phyloP scores from a whole-genome alignment of 2,797 vertebrate genomes.

The Parambassis ranga region DNA sequence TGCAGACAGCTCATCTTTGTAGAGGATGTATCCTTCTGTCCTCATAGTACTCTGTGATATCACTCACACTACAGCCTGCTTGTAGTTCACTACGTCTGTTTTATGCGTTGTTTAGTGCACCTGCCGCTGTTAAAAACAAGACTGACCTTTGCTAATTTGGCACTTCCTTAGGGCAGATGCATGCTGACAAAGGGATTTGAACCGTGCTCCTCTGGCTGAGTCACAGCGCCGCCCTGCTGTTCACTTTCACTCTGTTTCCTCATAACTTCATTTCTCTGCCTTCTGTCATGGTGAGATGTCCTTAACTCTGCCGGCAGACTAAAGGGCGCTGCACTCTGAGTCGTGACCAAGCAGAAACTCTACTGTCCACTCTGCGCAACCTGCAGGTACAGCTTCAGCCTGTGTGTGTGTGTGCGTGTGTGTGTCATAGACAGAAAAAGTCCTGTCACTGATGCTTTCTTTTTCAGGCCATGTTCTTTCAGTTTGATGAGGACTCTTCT shows the following conservation, averaged over 20 bases:
- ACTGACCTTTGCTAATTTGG: neutral
- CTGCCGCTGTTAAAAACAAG: neutral
- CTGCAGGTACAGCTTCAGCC: slow-evolving; percentile 71
- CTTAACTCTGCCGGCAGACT: slow-evolving; percentile 72
- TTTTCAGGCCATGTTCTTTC: slow-evolving; percentile 72
- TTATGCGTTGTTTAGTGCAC: neutral
- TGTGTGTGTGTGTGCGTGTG: neutral
- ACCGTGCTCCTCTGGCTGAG: neutral
- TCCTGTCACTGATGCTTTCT: neutral
- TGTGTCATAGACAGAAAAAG: neutral
- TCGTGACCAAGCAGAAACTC: slow-evolving; percentile 69
- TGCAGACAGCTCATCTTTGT: slow-evolving; percentile 81
- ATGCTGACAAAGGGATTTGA: slow-evolving; percentile 4
- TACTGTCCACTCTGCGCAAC: slow-evolving; percentile 68
- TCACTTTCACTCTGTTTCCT: slow-evolving; percentile 1
- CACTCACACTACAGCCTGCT: neutral
- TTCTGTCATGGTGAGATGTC: slow-evolving; percentile 25
- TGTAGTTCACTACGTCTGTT: neutral
- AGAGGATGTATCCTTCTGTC: slow-evolving; percentile 79
- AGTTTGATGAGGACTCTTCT: slow-evolving; percentile 79
- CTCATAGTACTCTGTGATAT: neutral
- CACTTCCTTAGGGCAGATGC: neutral
- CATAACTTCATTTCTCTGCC: slow-evolving; percentile 5
- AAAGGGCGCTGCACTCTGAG: slow-evolving; percentile 70
- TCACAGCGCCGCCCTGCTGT: slow-evolving; percentile 9